Evolutionary conservation across 2,797 vertebrate species (phyloP).

Genomic region (Anabacerthia variegaticeps): DNA sequence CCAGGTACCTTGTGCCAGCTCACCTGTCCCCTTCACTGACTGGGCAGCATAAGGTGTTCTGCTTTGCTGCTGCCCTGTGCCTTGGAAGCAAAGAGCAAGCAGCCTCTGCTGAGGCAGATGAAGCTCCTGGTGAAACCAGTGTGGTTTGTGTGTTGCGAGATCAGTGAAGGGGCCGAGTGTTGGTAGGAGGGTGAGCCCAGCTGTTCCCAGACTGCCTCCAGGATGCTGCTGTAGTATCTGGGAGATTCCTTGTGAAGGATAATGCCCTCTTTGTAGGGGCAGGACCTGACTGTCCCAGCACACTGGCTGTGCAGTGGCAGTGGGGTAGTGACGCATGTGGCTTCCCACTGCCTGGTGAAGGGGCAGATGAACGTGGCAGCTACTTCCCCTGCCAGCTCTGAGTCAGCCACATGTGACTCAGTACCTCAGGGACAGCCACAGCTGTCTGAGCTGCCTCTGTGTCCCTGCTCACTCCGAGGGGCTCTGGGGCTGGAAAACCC

Average conservation of each 20-base stretch:
- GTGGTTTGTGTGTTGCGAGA: not conserved
- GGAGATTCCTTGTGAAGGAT: not conserved
- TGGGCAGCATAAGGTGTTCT: not conserved
- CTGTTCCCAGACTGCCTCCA: not conserved
- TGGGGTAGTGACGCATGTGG: not conserved
- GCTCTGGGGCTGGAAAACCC: not conserved
- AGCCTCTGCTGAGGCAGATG: not conserved
- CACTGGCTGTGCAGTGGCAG: not conserved
- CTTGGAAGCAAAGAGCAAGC: not conserved
- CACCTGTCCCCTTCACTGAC: not conserved
- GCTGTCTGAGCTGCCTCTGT: not conserved
- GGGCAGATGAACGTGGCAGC: not conserved
- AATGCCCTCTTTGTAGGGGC: not conserved
- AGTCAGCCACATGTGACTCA: not conserved
- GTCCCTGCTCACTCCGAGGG: not conserved
- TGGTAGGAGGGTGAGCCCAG: not conserved
- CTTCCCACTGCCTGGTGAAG: not conserved
- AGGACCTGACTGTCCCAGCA: rapidly evolving
- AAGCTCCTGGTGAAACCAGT: not conserved
- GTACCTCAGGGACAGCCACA: rapidly evolving
- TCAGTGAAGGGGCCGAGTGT: no score
- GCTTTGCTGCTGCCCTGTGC: not conserved
- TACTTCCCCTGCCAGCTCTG: not conserved
- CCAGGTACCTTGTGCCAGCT: not conserved
- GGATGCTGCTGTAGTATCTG: not conserved